These are phyloP conservation scores for Uropetala carovei DNA, from an alignment of 2,888 invertebrate species.

Conservation along the genomic window DNA sequence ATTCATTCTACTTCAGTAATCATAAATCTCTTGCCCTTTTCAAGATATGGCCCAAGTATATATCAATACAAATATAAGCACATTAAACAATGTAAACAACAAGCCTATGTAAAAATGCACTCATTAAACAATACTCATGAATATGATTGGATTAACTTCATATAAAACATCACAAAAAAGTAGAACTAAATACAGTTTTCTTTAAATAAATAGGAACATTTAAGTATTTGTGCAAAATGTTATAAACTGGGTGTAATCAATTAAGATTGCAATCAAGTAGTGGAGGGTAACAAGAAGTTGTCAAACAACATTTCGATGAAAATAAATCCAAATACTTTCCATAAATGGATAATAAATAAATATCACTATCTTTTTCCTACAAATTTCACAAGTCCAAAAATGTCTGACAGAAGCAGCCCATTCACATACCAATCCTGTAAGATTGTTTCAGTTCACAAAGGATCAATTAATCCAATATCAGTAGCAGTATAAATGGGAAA, in stretches of 20 bases:
- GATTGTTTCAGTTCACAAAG: conserved; percentile 33
- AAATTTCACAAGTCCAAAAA: conserved; percentile 4
- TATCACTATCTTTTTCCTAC: background rate
- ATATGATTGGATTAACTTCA: conserved; percentile 7
- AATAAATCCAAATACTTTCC: conserved; percentile 24
- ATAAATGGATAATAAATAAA: conserved; percentile 44
- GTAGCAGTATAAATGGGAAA: conserved; percentile 44
- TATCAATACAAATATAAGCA: background rate
- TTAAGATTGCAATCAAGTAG: background rate
- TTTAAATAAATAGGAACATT: conserved; percentile 49
- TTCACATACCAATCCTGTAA: conserved; percentile 13
- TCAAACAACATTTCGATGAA: background rate
- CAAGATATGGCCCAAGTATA: background rate
- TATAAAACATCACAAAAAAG: background rate
- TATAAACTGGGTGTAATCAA: background rate
- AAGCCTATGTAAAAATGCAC: background rate
- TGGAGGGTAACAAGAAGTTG: background rate
- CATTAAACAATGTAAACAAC: background rate
- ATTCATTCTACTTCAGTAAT: too few species aligned
- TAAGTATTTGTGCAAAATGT: conserved; percentile 15
- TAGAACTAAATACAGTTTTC: background rate
- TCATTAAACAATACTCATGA: background rate
- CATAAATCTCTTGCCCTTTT: background rate
- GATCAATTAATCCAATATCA: conserved; percentile 54
- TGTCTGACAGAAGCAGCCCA: conserved; percentile 33